phyloP scores from a whole-genome alignment of 92 coral and sea anemone species.

The Phenganax marumi region DNA sequence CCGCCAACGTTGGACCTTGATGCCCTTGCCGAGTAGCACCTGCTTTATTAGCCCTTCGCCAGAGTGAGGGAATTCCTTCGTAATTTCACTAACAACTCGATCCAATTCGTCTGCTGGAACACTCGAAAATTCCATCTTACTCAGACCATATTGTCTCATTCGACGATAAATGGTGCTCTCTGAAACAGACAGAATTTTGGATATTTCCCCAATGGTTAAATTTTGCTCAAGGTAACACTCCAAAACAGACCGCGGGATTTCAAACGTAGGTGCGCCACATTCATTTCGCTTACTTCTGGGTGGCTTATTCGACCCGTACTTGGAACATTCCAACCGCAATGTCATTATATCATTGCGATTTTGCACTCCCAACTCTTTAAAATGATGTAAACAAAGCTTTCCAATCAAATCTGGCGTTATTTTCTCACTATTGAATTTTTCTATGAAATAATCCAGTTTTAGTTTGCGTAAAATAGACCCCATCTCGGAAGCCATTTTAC shows the following conservation, averaged over 20 bases:
- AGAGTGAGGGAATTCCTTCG: constrained; percentile 16
- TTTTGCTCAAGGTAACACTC: no score
- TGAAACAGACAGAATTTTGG: constrained; percentile 7
- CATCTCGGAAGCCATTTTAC: no score
- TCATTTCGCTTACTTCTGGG: constrained; percentile 34
- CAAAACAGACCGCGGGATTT: constrained; percentile 60
- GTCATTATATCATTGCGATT: constrained; percentile 55
- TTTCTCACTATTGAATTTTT: no score
- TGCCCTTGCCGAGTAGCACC: not conserved
- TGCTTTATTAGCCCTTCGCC: constrained; percentile 21
- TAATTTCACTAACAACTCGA: constrained; percentile 12
- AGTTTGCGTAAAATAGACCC: constrained; percentile 13
- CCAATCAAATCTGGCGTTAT: no score
- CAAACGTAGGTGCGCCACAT: constrained; percentile 57
- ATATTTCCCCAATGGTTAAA: constrained; percentile 57
- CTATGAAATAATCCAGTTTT: no score
- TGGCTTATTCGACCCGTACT: constrained; percentile 37
- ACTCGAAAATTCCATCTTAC: no score
- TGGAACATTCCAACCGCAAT: constrained; percentile 56
- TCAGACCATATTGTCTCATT: constrained; percentile 14
- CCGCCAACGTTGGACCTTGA: no score
- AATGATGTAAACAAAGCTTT: no score
- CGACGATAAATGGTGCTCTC: constrained; percentile 16
- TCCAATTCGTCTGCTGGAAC: constrained; percentile 9
- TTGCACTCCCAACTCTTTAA: no score